Percentiles rank a stretch among this genome's conserved stretches.
phyloP scores from a whole-genome alignment of 2,888 invertebrate genomes.

The Drosophila austrosaltans region DNA sequence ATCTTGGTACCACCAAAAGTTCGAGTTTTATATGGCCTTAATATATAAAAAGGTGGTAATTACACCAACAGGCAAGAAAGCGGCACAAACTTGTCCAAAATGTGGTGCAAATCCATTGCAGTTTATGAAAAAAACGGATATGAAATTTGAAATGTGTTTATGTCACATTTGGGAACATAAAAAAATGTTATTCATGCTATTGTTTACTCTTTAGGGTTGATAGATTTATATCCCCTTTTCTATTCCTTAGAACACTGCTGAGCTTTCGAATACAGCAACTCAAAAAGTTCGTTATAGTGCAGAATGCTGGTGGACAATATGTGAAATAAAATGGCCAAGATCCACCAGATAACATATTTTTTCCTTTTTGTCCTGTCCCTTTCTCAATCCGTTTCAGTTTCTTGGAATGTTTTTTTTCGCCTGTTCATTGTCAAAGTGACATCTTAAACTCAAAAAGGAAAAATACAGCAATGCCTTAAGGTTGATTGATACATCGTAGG shows the following conservation, averaged over 20 bases:
- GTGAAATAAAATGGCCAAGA: slow-evolving; percentile 70
- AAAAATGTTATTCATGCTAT: slow-evolving; percentile 81
- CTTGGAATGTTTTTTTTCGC: slow-evolving; percentile 40
- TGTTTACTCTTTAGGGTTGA: slow-evolving; percentile 65
- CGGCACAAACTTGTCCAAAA: too few species aligned
- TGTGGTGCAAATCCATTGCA: too few species aligned
- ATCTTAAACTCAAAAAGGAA: slow-evolving; percentile 46
- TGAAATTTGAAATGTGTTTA: slow-evolving; percentile 73
- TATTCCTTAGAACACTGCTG: slow-evolving; percentile 59
- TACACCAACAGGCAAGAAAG: too few species aligned
- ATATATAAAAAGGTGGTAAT: too few species aligned
- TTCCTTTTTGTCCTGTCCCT: slow-evolving; percentile 16
- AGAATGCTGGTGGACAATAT: slow-evolving; percentile 46
- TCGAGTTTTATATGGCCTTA: too few species aligned
- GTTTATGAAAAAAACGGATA: too few species aligned
- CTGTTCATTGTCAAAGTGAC: slow-evolving; percentile 82
- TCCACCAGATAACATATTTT: slow-evolving; percentile 71
- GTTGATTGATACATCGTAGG: slow-evolving; percentile 58
- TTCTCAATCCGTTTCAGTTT: slow-evolving; percentile 13
- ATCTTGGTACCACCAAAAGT: too few species aligned
- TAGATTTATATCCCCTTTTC: slow-evolving; percentile 18
- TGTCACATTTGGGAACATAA: slow-evolving; percentile 76
- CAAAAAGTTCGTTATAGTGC: slow-evolving; percentile 66
- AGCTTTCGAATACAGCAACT: slow-evolving; percentile 72
- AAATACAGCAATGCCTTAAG: slow-evolving; percentile 55